Evolutionary conservation across 2,888 invertebrate species (phyloP).

Genomic region (Apocheima hispidaria): DNA sequence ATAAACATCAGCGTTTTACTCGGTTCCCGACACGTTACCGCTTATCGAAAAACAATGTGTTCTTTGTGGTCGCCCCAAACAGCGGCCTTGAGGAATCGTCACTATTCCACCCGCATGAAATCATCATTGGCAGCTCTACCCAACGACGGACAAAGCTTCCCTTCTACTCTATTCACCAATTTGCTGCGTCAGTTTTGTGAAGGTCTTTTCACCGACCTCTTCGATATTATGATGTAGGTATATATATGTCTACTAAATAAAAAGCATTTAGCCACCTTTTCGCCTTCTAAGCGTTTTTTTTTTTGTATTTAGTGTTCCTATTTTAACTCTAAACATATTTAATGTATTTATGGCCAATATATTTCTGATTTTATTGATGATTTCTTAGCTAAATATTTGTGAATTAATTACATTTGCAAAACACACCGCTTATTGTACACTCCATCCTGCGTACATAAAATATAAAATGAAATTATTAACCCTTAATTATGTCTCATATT

Average conservation of each 20-base stretch:
- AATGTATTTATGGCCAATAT: no score
- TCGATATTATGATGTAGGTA: constrained; percentile 9
- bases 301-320: no score
- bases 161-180: constrained; percentile 22
- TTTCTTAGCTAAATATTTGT: no score
- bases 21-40: constrained; percentile 65
- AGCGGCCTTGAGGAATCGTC: constrained; percentile 42
- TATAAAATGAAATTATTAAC: constrained; percentile 24
- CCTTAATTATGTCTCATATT: no score
- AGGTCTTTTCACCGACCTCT: constrained; percentile 23
- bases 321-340: no score
- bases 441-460: constrained; percentile 20
- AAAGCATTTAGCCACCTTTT: background rate
- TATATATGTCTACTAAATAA: constrained; percentile 7
- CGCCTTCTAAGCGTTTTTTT: no score
- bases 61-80: constrained; percentile 51
- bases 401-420: no score
- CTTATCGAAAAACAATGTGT: constrained; percentile 61
- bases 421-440: constrained; percentile 11
- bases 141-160: constrained; percentile 23
- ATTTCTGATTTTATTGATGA: no score
- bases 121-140: constrained; percentile 33
- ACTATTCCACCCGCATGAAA: constrained; percentile 32
- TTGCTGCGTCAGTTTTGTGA: constrained; percentile 27
- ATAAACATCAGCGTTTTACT: constrained; percentile 66